phyloP scores from a whole-genome alignment of 2,113 vertebrate genomes.

The Apteryx owenii region DNA sequence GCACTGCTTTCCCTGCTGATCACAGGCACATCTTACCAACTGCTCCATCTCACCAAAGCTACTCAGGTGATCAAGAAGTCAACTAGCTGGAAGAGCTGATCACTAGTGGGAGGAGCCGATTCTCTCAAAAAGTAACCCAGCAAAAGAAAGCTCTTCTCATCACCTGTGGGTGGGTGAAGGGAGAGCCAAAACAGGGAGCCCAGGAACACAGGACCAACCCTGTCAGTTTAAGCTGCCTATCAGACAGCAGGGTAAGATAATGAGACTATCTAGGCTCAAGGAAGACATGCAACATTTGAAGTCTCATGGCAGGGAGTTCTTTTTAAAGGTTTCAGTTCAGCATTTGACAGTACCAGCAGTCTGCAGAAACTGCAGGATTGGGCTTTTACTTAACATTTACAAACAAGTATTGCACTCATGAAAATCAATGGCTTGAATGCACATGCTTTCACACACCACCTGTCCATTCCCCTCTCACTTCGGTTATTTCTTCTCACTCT shows the following conservation, averaged over 20 bases:
- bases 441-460: not conserved
- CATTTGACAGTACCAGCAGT: not conserved
- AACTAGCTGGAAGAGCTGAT: not conserved
- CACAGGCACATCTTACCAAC: not conserved
- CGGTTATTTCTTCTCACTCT: slow-evolving; percentile 17
- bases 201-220: not conserved
- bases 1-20: not conserved
- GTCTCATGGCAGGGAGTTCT: not conserved
- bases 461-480: slow-evolving; percentile 11
- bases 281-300: not conserved
- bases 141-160: not conserved
- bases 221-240: not conserved
- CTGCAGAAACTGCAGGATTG: not conserved
- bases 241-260: not conserved
- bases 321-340: not conserved
- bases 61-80: not conserved
- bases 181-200: not conserved
- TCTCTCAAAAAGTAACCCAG: not conserved
- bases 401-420: not conserved
- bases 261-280: not conserved
- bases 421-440: slow-evolving; percentile 15
- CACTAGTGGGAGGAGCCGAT: not conserved
- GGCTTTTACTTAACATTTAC: slow-evolving; percentile 7
- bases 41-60: not conserved
- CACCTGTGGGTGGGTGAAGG: not conserved